These are phyloP conservation scores for Rhegmatorhina hoffmannsi DNA, from an alignment of 2,113 vertebrate species.

Conservation along the genomic window DNA sequence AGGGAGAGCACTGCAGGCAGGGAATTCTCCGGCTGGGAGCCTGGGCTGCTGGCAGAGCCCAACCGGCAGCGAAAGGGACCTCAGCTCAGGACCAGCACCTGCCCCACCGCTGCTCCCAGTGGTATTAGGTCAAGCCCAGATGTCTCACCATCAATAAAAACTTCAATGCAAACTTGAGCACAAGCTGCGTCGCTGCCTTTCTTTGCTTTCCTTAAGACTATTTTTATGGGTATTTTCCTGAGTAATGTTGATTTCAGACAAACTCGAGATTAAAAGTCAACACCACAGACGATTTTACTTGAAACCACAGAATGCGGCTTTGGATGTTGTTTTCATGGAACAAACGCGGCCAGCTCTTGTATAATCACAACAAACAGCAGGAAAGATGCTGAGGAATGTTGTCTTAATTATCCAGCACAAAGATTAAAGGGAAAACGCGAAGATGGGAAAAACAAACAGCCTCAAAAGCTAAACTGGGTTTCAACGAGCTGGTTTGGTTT, in stretches of 20 bases:
- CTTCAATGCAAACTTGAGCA: not conserved
- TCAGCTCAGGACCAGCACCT: not conserved
- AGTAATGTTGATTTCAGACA: not conserved
- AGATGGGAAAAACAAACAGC: not conserved
- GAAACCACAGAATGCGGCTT: not conserved
- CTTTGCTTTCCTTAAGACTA: not conserved
- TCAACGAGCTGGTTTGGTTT: not conserved
- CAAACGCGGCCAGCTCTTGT: not conserved
- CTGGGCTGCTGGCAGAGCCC: not conserved
- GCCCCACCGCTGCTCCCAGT: not conserved
- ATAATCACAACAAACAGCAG: conserved; percentile 37
- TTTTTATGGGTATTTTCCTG: not conserved
- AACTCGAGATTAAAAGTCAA: not conserved
- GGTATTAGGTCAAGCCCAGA: not conserved
- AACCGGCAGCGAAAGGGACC: not conserved
- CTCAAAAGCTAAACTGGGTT: not conserved
- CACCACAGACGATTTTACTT: not conserved
- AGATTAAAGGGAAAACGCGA: not conserved
- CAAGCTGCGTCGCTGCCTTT: not conserved
- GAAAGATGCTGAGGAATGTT: conserved; percentile 42
- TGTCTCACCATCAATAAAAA: not conserved
- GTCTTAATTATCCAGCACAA: conserved; percentile 9
- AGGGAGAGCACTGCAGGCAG: rapidly evolving
- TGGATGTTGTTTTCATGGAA: not conserved
- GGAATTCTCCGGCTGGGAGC: rapidly evolving